These are phyloP conservation scores for Corydoras sp. DNA, from an alignment of 2,113 vertebrate genomes.

Conservation along the genomic window DNA sequence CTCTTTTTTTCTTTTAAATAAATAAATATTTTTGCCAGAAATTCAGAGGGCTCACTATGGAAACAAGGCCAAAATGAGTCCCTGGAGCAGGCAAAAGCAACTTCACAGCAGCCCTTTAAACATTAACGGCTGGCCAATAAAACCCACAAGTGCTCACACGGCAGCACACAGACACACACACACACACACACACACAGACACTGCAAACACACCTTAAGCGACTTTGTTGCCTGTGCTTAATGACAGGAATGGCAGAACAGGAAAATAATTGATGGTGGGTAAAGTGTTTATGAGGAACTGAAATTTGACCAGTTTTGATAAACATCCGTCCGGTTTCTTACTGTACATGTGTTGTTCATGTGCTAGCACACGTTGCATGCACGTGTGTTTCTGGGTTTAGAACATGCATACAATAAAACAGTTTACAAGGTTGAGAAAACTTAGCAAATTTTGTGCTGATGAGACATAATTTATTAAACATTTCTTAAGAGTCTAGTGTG, in stretches of 20 bases:
- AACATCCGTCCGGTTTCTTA: conserved; percentile 36
- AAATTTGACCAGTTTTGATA: conserved; percentile 46
- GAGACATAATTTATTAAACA: conserved; percentile 19
- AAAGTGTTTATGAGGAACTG: conserved; percentile 43
- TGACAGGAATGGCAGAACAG: conserved; percentile 35
- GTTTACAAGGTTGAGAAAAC: background rate
- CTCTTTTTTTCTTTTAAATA: conserved; percentile 30
- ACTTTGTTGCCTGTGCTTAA: conserved; percentile 39
- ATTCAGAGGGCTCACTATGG: conserved; percentile 44
- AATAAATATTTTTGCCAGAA: conserved; percentile 39
- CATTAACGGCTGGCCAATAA: conserved; percentile 56
- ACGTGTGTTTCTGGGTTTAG: background rate
- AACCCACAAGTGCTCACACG: conserved; percentile 8
- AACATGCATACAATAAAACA: conserved; percentile 13
- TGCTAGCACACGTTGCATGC: background rate
- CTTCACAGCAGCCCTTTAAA: conserved; percentile 53
- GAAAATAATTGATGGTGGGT: conserved; percentile 34
- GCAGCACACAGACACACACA: conserved; percentile 16
- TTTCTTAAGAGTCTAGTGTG: conserved; percentile 2
- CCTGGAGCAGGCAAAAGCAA: conserved; percentile 41
- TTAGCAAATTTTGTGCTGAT: conserved; percentile 4
- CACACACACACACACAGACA: conserved; percentile 16
- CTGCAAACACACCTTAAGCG: conserved; percentile 22
- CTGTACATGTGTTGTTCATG: background rate
- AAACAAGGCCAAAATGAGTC: conserved; percentile 47